A percentile compares a stretch with the other conserved stretches of the same genome.
Conservation (phyloP, 92 coral and sea anemone species). For the Phymanthus crucifer region DNA sequence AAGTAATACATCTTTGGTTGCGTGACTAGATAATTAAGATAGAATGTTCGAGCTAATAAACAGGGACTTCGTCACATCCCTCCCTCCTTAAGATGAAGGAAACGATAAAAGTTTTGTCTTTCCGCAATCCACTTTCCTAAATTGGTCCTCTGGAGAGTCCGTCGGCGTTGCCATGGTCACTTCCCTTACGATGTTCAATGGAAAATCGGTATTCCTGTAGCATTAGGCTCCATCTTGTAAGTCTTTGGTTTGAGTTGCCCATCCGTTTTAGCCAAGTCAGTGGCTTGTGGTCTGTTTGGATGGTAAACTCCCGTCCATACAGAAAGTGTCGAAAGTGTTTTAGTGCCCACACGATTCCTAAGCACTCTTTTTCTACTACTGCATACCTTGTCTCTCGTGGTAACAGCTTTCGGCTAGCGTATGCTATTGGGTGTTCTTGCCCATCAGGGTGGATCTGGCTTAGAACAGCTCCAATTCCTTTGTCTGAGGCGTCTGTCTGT, state of each 20-base stretch:
- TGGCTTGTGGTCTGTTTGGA: slow-evolving; percentile 25
- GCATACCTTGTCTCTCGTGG: slow-evolving; percentile 25
- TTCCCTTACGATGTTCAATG: background rate
- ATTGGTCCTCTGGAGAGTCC: background rate
- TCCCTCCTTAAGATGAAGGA: slow-evolving; percentile 21
- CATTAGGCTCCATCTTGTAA: slow-evolving; percentile 53
- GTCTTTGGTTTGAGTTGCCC: slow-evolving; percentile 60
- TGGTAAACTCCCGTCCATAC: background rate
- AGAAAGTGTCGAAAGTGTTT: background rate
- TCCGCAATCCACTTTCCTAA: background rate
- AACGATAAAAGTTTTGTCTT: background rate
- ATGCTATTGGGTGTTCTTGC: slow-evolving; percentile 7
- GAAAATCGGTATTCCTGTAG: slow-evolving; percentile 32
- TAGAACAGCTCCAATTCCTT: slow-evolving; percentile 48
- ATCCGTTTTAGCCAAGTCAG: slow-evolving; percentile 3
- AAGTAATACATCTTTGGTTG: too few relatives aligned
- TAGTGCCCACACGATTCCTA: slow-evolving; percentile 38
- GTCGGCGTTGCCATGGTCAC: background rate
- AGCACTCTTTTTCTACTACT: slow-evolving; percentile 34
- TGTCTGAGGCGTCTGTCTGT: slow-evolving; percentile 33
- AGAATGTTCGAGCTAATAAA: too few relatives aligned
- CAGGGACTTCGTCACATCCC: slow-evolving; percentile 23
- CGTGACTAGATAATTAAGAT: too few relatives aligned
- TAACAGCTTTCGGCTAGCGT: slow-evolving; percentile 26
- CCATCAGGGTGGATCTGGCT: slow-evolving; percentile 16